Percentiles rank a stretch among this genome's conserved stretches.
phyloP scores from a whole-genome alignment of 2,797 vertebrate species.

The Tarsius wallacei region DNA sequence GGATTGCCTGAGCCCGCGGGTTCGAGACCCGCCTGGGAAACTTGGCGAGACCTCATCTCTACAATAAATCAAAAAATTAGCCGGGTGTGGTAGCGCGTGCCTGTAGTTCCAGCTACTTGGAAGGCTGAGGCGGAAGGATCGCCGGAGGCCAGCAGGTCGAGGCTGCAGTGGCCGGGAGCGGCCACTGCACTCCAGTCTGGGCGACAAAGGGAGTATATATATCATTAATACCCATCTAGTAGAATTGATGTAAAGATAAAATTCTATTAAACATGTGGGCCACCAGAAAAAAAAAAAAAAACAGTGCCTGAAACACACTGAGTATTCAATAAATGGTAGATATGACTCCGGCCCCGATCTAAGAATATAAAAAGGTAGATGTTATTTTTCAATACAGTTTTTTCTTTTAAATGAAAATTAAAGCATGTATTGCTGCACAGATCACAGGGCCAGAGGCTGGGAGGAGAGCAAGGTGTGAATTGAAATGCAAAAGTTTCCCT shows the following conservation, averaged over 20 bases:
- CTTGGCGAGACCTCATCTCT: too few species aligned
- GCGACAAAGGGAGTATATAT: too few species aligned
- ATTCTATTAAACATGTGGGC: background rate
- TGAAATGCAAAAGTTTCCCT: background rate
- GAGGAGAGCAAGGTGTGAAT: background rate
- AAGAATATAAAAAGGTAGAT: background rate
- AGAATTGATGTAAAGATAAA: background rate
- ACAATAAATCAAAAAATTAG: too few species aligned
- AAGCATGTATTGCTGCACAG: background rate
- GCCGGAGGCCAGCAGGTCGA: too few species aligned
- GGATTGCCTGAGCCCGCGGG: too few species aligned
- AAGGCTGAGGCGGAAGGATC: too few species aligned
- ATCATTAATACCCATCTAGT: background rate
- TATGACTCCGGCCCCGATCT: background rate
- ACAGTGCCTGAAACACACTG: background rate
- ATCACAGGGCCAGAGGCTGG: background rate
- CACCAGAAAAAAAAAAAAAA: background rate
- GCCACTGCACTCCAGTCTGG: too few species aligned
- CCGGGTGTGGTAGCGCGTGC: too few species aligned
- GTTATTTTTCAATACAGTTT: background rate
- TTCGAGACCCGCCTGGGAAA: too few species aligned
- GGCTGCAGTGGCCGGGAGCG: too few species aligned
- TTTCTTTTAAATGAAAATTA: constrained; percentile 42
- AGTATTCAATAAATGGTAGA: background rate
- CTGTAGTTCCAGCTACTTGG: too few species aligned